phyloP scores from a whole-genome alignment of 2,113 vertebrate genomes.

The Coregonus clupeaformis region DNA sequence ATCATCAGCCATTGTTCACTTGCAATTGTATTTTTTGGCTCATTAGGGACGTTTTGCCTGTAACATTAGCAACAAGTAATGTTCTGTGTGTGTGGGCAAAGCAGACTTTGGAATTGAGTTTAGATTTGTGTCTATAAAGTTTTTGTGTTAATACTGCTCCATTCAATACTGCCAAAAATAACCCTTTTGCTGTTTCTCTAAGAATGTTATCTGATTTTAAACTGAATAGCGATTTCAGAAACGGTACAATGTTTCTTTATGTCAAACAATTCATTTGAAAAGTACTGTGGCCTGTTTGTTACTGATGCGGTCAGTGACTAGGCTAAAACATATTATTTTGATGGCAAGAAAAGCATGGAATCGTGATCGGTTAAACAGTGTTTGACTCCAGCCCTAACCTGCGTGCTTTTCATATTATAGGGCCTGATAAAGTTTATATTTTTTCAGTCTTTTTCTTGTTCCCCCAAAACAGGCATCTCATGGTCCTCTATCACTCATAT shows the following conservation, averaged over 20 bases:
- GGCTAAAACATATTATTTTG: constrained; percentile 37
- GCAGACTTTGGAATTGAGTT: constrained; percentile 47
- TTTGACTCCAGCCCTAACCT: constrained; percentile 47
- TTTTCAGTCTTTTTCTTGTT: constrained; percentile 23
- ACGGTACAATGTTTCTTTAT: constrained; percentile 24
- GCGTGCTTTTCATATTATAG: constrained; percentile 34
- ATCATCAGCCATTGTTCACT: constrained; percentile 53
- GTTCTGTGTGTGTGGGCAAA: constrained; percentile 52
- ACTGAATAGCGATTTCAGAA: constrained; percentile 25
- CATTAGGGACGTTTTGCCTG: constrained; percentile 48
- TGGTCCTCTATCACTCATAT: too few relatives aligned
- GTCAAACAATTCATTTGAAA: constrained; percentile 37
- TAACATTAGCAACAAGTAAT: constrained; percentile 55
- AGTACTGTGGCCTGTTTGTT: constrained; percentile 29
- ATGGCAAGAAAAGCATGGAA: constrained; percentile 24
- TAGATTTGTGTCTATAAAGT: constrained; percentile 59
- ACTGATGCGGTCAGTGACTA: constrained; percentile 43
- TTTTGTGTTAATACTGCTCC: constrained; percentile 48
- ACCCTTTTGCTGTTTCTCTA: constrained; percentile 42
- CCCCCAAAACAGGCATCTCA: constrained; percentile 45
- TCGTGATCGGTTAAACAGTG: constrained; percentile 3
- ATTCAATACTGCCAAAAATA: constrained; percentile 54
- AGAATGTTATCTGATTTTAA: constrained; percentile 51
- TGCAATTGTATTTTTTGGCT: constrained; percentile 49
- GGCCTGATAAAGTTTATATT: not conserved